Evolutionary conservation across 2,888 invertebrate species (phyloP).

Genomic region (Tinea pellionella): DNA sequence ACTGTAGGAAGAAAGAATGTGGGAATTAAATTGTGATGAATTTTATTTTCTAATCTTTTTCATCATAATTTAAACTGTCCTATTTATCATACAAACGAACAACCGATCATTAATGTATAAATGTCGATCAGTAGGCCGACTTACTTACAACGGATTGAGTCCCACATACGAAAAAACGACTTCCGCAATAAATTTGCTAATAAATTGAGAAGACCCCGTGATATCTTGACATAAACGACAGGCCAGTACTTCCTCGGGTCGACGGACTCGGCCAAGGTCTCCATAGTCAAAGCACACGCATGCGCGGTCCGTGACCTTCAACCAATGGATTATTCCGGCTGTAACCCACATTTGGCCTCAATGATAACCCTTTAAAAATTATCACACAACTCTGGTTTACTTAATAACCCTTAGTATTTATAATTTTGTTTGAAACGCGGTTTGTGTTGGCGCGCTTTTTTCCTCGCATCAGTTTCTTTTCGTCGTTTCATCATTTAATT

Average conservation of each 20-base stretch:
- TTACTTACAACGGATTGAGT: background rate
- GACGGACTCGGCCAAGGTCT: constrained; percentile 55
- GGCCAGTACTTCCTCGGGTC: constrained; percentile 52
- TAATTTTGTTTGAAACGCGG: background rate
- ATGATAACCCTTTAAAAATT: constrained; percentile 2
- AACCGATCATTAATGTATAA: background rate
- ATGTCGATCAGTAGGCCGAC: background rate
- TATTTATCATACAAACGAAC: background rate
- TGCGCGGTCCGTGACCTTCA: constrained; percentile 47
- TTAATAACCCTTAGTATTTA: background rate
- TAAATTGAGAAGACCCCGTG: constrained; percentile 34
- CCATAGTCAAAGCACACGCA: constrained; percentile 41
- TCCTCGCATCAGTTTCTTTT: background rate
- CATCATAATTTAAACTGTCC: background rate
- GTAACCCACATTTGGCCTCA: constrained; percentile 11
- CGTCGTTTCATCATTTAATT: no score
- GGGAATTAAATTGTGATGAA: no score
- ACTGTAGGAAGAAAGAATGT: no score
- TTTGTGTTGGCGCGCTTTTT: background rate
- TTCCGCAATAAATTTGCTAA: constrained; percentile 16
- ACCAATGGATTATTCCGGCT: constrained; percentile 3
- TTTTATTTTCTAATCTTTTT: no score
- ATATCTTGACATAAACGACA: constrained; percentile 39
- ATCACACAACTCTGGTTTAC: background rate
- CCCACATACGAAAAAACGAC: constrained; percentile 7